A percentile compares a stretch with the other conserved stretches of the same genome.
Conservation (phyloP, 2,888 invertebrate genomes). For the Xiphydria camelus region DNA sequence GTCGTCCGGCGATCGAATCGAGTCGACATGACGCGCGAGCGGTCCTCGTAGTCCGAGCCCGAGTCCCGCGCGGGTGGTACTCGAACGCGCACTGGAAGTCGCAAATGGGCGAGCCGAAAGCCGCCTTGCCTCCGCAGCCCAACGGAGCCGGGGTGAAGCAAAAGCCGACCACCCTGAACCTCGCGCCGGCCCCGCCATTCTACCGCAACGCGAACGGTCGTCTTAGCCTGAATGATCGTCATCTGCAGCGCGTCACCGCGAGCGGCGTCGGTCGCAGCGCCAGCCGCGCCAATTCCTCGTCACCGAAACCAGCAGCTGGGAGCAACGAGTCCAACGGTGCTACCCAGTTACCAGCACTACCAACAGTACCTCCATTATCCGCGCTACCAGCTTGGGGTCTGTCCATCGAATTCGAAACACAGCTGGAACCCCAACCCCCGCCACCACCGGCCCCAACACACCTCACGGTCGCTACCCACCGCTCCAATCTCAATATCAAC, state of each 20-base stretch:
- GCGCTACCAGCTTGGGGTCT: constrained; percentile 38
- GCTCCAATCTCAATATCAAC: constrained; percentile 33
- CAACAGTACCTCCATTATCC: constrained; percentile 46
- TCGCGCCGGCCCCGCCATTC: constrained; percentile 53
- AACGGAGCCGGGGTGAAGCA: constrained; percentile 55
- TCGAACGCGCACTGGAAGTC: not conserved
- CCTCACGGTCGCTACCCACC: constrained; percentile 37
- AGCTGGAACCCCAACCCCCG: constrained; percentile 48
- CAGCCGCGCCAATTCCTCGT: constrained; percentile 22
- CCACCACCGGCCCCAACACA: constrained; percentile 50
- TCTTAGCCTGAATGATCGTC: constrained; percentile 53
- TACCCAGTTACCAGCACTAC: constrained; percentile 42
- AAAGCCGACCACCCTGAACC: constrained; percentile 51
- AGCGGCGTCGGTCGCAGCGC: constrained; percentile 41
- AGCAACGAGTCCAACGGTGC: constrained; percentile 30
- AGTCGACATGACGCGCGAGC: not conserved
- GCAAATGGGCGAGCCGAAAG: constrained; percentile 56
- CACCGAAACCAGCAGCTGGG: constrained; percentile 5
- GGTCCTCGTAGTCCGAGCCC: too few relatives aligned
- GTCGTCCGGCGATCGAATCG: not conserved
- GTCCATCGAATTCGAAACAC: constrained; percentile 48
- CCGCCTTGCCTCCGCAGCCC: constrained; percentile 51
- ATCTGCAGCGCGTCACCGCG: constrained; percentile 47
- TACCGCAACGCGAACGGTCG: constrained; percentile 56
- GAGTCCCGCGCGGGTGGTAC: too few relatives aligned